Evolutionary conservation across 2,797 vertebrate species (phyloP).

Genomic region (Poecile montanus): DNA sequence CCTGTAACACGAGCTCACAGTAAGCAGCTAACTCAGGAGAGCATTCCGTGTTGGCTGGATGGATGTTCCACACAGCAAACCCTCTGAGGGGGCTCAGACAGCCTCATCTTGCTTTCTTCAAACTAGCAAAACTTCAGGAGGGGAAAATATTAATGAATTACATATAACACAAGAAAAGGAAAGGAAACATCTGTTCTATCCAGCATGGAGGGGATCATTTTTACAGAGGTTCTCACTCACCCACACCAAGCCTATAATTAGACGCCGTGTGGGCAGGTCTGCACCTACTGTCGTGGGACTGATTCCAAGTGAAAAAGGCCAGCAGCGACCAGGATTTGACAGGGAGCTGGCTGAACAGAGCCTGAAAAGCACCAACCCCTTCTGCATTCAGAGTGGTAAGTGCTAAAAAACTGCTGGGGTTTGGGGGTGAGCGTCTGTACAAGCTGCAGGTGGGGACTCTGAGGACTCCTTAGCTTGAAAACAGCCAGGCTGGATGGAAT

Average conservation of each 20-base stretch:
- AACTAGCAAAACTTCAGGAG: background rate
- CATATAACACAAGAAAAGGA: background rate
- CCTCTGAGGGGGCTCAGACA: background rate
- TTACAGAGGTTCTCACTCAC: slow-evolving; percentile 41
- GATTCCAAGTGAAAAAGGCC: slow-evolving; percentile 39
- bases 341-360: background rate
- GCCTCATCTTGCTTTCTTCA: background rate
- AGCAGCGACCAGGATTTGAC: background rate
- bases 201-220: background rate
- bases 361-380: background rate
- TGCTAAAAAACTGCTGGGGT: background rate
- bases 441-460: background rate
- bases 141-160: background rate
- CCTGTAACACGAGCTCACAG: background rate
- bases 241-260: slow-evolving; percentile 52
- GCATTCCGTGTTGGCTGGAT: rapidly evolving
- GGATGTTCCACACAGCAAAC: too few relatives aligned
- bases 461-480: background rate
- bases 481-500: rapidly evolving
- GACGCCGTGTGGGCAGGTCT: slow-evolving; percentile 12
- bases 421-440: background rate
- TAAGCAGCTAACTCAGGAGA: background rate
- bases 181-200: background rate
- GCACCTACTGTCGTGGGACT: background rate
- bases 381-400: slow-evolving; percentile 34